Evolutionary conservation across 2,888 invertebrate species (phyloP), one percentile per base, ranked within the genome.

Genomic region (Augochlorella aurata): DNA sequence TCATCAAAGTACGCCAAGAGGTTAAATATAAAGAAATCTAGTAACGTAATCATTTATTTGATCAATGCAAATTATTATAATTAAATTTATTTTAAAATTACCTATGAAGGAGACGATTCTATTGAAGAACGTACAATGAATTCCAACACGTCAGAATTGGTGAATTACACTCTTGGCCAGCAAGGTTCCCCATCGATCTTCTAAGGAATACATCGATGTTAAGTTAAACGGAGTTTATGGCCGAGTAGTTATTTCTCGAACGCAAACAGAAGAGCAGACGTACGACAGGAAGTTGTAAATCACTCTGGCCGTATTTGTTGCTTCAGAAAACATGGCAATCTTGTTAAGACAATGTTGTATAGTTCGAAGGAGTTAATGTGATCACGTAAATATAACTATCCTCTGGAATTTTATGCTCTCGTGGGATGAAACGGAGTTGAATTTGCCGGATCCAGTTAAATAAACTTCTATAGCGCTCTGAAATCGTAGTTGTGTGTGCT

Each of bases 241-340:
- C 44, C 50, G 21, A 38, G 45, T 58, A 66, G 71, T 79, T 67
- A 61, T 79, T 72, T 66, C 18, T 45, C n/a, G 79, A 66, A 72
- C 61, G 58, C 71, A 70, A 80, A 68, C 67, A 79, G 80, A 58
- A 14, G 45, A 44, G 70, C 61, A 16, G 58, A 68, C 10, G 67
- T 45, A 63, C 24, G 66, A 24, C 79, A 44, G 63, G 77, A 70
- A 66, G 66, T 47, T 58, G 69, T 78, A 45, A 58, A 67, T 78
- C 67, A 54, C 24, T 49, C 61, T 49, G 18, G 47, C 14, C 21
- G 29, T 50, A 65, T 72, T 78, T 79, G 75, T 75, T 69, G 69
- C 52, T 44, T 65, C 63, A 21, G 52, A 65, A 65, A 79, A 24
- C 71, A 70, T 9, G 45, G 18, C 14, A 16, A 68, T 75, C 75